phyloP scores from a whole-genome alignment of 2,113 vertebrate genomes.

The Psilopogon haemacephalus region DNA sequence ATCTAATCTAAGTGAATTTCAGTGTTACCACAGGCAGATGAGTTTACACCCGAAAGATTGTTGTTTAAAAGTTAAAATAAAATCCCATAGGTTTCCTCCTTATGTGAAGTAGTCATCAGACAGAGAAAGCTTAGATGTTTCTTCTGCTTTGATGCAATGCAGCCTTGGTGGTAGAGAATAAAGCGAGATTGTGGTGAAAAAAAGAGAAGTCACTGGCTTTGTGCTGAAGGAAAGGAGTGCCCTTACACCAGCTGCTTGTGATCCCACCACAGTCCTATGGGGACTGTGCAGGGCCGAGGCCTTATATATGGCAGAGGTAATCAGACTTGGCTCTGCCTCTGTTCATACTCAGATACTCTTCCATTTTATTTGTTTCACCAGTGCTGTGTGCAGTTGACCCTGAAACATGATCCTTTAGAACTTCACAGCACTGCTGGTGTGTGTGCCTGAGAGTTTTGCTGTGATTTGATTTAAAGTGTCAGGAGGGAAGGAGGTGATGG shows the following conservation, averaged over 20 bases:
- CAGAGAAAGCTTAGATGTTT: neutral
- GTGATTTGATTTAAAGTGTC: neutral
- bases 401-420: neutral
- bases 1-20: constrained; percentile 61
- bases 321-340: neutral
- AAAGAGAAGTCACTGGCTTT: neutral
- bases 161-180: neutral
- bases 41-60: neutral
- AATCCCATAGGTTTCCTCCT: neutral
- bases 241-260: neutral
- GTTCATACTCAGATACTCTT: neutral
- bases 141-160: constrained; percentile 1
- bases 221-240: neutral
- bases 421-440: neutral
- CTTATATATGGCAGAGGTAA: neutral
- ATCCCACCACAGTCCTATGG: neutral
- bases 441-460: neutral
- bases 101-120: neutral
- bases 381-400: neutral
- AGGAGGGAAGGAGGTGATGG: neutral
- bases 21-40: neutral
- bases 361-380: neutral
- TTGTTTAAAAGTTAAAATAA: neutral
- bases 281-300: neutral
- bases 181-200: neutral